Percentiles rank a stretch among this genome's conserved stretches.
These are phyloP conservation scores for Augochlorella aurata DNA, from an alignment of 2,888 invertebrate genomes.

Conservation along the genomic window DNA sequence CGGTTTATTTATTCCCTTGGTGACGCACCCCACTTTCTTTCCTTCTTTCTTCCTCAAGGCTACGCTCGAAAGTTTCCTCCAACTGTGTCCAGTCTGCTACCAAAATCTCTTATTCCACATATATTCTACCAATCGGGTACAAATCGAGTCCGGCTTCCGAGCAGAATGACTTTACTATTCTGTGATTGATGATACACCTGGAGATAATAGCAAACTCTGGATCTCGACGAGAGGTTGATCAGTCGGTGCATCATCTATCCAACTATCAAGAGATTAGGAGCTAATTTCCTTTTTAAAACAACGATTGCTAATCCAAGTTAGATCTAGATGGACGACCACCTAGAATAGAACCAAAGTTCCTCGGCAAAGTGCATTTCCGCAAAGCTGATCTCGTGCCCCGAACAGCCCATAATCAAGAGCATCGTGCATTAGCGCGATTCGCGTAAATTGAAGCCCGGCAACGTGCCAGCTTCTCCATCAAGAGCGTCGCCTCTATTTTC, in stretches of 20 bases:
- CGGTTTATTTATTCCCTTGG: constrained; percentile 62
- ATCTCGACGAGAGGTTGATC: neutral
- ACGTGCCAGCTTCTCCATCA: constrained; percentile 38
- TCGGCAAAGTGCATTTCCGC: neutral
- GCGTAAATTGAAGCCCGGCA: constrained; percentile 50
- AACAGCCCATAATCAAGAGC: neutral
- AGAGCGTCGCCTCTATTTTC: constrained; percentile 59
- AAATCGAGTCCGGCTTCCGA: neutral
- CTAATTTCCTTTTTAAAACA: neutral
- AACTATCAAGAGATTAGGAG: neutral
- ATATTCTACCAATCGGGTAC: too few species aligned
- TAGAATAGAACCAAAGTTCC: neutral
- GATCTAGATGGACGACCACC: neutral
- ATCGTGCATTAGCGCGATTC: constrained; percentile 34
- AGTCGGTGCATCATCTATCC: neutral
- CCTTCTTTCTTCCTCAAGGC: constrained; percentile 11
- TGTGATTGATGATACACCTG: neutral
- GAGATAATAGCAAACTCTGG: neutral
- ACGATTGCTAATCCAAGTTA: neutral
- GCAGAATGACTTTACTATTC: neutral
- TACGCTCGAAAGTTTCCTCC: neutral
- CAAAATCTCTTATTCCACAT: neutral
- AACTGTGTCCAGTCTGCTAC: neutral
- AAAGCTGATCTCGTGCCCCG: neutral
- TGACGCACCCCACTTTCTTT: constrained; percentile 54